A percentile compares a stretch with the other conserved stretches of the same genome.
Evolutionary conservation across 2,797 vertebrate genomes (phyloP).

Genomic region (Cryptoprocta ferox): DNA sequence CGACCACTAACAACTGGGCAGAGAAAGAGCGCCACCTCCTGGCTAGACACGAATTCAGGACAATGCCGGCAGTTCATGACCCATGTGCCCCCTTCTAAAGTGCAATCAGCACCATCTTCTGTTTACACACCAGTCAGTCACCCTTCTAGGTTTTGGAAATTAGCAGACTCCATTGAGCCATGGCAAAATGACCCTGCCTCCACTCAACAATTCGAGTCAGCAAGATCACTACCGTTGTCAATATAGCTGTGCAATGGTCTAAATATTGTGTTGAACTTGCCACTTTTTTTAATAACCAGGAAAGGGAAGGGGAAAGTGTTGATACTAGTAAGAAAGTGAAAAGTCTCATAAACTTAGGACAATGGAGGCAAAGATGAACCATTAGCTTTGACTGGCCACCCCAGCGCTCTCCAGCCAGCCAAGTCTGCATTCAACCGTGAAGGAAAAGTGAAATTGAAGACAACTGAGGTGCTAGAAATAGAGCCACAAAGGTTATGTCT

Average conservation of each 20-base stretch:
- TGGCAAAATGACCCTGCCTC: not conserved
- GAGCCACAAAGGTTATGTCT: slow-evolving; percentile 56
- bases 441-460: slow-evolving; percentile 31
- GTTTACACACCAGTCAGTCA: not conserved
- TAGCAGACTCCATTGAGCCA: not conserved
- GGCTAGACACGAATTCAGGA: not conserved
- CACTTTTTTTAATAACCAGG: not conserved
- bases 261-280: not conserved
- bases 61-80: not conserved
- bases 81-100: no score
- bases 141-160: not conserved
- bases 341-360: not conserved
- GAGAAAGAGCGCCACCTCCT: slow-evolving; percentile 67
- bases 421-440: not conserved
- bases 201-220: not conserved
- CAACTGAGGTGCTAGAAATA: slow-evolving; percentile 26
- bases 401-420: not conserved
- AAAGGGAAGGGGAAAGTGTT: not conserved
- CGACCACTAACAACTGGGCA: not conserved
- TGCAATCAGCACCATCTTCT: not conserved
- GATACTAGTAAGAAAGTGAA: not conserved
- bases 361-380: not conserved
- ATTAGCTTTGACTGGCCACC: not conserved
- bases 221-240: not conserved
- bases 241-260: not conserved